Base-by-base conservation (phyloP, 2,888 invertebrate genomes). In the Yponomeuta sedellus region DNA sequence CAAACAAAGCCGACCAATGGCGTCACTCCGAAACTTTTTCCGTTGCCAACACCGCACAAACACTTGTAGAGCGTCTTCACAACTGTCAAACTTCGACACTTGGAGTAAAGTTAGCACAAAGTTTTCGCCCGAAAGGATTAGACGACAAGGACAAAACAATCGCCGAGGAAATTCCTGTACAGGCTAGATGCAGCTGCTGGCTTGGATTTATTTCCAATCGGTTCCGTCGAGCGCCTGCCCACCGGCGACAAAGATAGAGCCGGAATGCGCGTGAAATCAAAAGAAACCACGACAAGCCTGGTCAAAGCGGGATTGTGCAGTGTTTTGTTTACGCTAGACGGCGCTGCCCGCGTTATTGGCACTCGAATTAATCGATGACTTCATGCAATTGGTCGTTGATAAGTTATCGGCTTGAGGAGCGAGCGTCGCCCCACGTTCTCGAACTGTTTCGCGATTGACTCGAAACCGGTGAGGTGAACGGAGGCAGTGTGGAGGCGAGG, bases 331-430 rank as follows among this genome's bases (percentile, higher is more conserved):
- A 66, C 59, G 69, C 65, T 66, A 66, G 61, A 64, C 65, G 66
- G 56, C 64, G 64, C 64, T 62, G 64, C 66, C 65, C 57, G 56
- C 64, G 65, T 69, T 69, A 68, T 68, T 64, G 68, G 70, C 77
- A 84, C 80, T 86, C 83, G 83, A 83, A 83, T 84, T 77, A 79
- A 85, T 85, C 87, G 89, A 88, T 90, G 90, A 90, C 88, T 88
- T 88, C 88, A 89, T 88, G 78, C 83, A 85, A 82, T 83, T 80
- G 83, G 82, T 82, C 77, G 77, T 80, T 86, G 88, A 88, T 88
- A 90, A 87, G 84, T 87, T 90, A 88, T 87, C 87, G 86, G 61
- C 44, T 12, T 16, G 56, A 61, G 25, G 64, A 64, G 64, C 25
- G 52, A 75, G 75, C 75, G 74, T 69, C 66, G 69, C 70, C 68